Evolutionary conservation across 1,140 invertebrate genomes (phyloP).

Genomic region (Pollicipes pollicipes): DNA sequence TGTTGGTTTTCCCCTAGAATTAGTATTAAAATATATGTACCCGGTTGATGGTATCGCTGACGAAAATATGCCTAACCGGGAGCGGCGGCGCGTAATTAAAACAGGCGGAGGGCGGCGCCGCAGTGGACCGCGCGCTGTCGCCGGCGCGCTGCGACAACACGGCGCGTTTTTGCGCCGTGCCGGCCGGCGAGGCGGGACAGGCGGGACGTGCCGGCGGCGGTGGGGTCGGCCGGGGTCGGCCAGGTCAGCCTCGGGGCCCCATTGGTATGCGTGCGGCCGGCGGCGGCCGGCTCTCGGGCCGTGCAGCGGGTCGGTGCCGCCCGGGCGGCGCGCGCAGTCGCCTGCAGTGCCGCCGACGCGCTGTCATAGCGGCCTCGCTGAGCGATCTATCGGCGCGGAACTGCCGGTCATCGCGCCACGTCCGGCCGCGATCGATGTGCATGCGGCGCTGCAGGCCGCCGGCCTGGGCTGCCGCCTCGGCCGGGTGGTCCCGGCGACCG

Average conservation of each 20-base stretch:
- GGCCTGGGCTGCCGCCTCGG: too few relatives aligned
- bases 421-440: too few relatives aligned
- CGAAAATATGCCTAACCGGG: background rate
- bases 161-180: background rate
- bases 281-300: background rate
- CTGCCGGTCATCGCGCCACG: too few relatives aligned
- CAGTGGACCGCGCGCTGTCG: too few relatives aligned
- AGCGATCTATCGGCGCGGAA: background rate
- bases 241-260: background rate
- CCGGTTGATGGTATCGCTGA: background rate
- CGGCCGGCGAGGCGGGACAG: too few relatives aligned
- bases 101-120: background rate
- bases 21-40: conserved; percentile 1
- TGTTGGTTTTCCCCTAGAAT: background rate
- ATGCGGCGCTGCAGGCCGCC: too few relatives aligned
- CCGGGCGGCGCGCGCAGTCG: too few relatives aligned
- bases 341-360: too few relatives aligned
- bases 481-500: too few relatives aligned
- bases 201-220: too few relatives aligned
- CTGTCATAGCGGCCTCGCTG: background rate
- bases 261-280: background rate
- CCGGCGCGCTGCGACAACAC: background rate
- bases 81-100: background rate
- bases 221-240: background rate
- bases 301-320: too few relatives aligned